Evolutionary conservation across 2,888 invertebrate genomes (phyloP).

Genomic region (Salticus scenicus): DNA sequence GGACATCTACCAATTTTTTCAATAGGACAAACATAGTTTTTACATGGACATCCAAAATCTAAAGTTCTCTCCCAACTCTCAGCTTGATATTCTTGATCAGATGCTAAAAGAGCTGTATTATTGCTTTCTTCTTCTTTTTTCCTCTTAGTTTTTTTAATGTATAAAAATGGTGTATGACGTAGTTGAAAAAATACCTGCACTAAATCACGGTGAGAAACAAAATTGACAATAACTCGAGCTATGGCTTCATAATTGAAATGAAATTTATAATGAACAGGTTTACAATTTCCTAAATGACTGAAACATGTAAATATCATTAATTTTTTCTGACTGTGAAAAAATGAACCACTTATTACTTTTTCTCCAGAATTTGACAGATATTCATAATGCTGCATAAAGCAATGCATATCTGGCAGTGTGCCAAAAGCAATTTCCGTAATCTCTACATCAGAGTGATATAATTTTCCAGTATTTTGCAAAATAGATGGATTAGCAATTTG

Average conservation of each 20-base stretch:
- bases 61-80: conserved; percentile 51
- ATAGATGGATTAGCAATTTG: not conserved
- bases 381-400: conserved; percentile 69
- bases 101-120: conserved; percentile 19
- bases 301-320: conserved; percentile 39
- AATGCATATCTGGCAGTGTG: conserved; percentile 61
- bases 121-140: conserved; percentile 20
- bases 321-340: conserved; percentile 46
- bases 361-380: conserved; percentile 32
- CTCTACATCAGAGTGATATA: conserved; percentile 49
- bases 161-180: conserved; percentile 32
- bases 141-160: conserved; percentile 20
- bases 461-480: conserved; percentile 32
- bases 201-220: conserved; percentile 16
- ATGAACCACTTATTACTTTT: conserved; percentile 49
- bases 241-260: conserved; percentile 40
- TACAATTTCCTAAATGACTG: conserved; percentile 20
- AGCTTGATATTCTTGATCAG: conserved; percentile 58
- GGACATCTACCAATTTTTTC: conserved; percentile 35
- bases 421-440: conserved; percentile 66
- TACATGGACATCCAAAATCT: conserved; percentile 46
- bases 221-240: conserved; percentile 27
- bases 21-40: conserved; percentile 12
- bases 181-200: conserved; percentile 42
- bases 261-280: conserved; percentile 36